Percentiles rank a stretch among this genome's conserved stretches.
These are phyloP conservation scores for Zoanthus solanderi DNA, from an alignment of 92 coral and sea anemone genomes.

Conservation along the genomic window DNA sequence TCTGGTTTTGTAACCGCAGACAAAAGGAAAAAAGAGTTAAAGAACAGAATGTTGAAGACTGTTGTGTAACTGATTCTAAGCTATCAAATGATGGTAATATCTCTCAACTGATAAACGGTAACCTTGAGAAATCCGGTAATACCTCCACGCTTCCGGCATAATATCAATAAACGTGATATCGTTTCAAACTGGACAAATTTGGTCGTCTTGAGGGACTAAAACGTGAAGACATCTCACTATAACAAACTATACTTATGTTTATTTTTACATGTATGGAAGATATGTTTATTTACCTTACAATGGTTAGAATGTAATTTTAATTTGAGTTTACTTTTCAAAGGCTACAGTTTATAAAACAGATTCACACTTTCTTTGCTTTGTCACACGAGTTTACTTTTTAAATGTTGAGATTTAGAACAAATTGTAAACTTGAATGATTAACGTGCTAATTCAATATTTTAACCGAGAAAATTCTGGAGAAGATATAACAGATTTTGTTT, in stretches of 20 bases:
- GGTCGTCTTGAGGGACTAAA: not conserved
- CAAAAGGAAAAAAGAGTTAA: conserved; percentile 31
- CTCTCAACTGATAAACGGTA: not conserved
- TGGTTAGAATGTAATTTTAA: not conserved
- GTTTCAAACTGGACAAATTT: not conserved
- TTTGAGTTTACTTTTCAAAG: not conserved
- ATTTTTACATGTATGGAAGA: not conserved
- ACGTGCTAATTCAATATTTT: not conserved
- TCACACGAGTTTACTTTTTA: not conserved
- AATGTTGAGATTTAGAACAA: not conserved
- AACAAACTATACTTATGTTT: not conserved
- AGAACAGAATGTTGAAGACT: conserved; percentile 8
- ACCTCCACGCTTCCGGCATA: not conserved
- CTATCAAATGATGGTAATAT: not conserved
- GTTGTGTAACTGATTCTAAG: not conserved
- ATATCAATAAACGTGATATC: not conserved
- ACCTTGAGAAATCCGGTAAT: not conserved
- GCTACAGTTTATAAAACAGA: not conserved
- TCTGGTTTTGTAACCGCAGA: conserved; percentile 45
- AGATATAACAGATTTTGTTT: too few relatives aligned
- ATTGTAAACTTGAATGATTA: not conserved
- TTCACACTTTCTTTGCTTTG: not conserved
- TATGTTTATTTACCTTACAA: not conserved
- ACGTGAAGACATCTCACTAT: not conserved
- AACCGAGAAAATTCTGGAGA: too few relatives aligned